Evolutionary conservation across 2,113 vertebrate species (phyloP), one percentile per base, ranked within the genome.

Genomic region (Ginglymostoma cirratum): DNA sequence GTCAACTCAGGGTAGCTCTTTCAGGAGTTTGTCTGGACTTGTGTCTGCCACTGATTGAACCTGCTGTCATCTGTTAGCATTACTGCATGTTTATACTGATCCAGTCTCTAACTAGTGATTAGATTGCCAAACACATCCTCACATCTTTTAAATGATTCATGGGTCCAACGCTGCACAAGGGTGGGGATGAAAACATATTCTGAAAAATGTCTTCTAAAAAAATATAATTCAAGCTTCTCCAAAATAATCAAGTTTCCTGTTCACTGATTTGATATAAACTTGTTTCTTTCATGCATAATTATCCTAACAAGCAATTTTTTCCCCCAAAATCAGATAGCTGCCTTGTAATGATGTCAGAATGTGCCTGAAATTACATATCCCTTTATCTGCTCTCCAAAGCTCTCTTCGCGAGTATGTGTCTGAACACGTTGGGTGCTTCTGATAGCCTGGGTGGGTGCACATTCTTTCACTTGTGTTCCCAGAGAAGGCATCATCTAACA

Each of bases 21-120:
- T 95, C 94, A 6, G 67, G 72, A 45, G 94, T 72, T 76, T 95
- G 94, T 95, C 94, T 76, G 94, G 94, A 72, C 94, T 95, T 95
- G 94, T 95, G 69, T 76, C 14, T 48, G 42, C 52, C 45, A 69
- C 72, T 72, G 94, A 45, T 95, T 72, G 67, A 95, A 94, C 42
- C 45, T 95, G 67, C 27, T 42, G 72, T 52, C 52, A 70, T 24
- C 42, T 72, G 94, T 42, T 38, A 95, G 38, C 45, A 30, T 95
- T 95, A 52, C 67, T 38, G 42, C 94, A 76, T 24, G 15, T 38
- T 72, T 72, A 72, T 8, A 95, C 66, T 45, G 66, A 94, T 45
- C 12, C 87, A 61, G 8, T n/a, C 23, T 90, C 52, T 52, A 90
- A 90, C 55, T 61, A 52, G 27, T 55, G 52, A 27, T 61, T 61